Base-by-base conservation (phyloP, 2,797 vertebrate species). In the Cacajao melanocephalus region DNA sequence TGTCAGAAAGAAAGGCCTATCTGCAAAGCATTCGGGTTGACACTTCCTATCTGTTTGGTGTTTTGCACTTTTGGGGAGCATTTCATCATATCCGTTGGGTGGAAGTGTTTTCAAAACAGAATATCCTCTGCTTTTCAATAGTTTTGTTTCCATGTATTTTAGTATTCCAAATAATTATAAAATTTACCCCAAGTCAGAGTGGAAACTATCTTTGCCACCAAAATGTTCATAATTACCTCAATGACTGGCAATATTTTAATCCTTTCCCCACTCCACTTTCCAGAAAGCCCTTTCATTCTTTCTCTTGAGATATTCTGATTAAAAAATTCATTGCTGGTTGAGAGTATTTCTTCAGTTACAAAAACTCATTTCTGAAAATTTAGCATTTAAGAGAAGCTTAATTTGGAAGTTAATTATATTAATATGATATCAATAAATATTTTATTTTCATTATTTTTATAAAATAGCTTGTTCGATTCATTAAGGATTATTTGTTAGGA, bases 331-430 rank as follows among this genome's bases (percentile, higher is more conserved):
- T 88, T 93, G 26, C 24, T 52, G 28, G 24, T 75, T 4, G 24
- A 46, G 28, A 24, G 8, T 82, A n/a, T 73, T 96, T 91, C 64
- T 92, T 64, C 33, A 89, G 28, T 83, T 91, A 39, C 5, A 93
- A 48, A 93, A 95, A 57, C 50, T 75, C 11, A 81, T 84, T 94
- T 89, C 41, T 75, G 92, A 89, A 94, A 96, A 95, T 78, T 78
- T 67, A 73, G 8, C 55, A 26, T 88, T 83, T 84, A 89, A 89
- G 57, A 93, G 64, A 84, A 87, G 20, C 33, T 76, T 94, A 93
- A 72, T 87, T 57, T 93, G 20, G 33, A 95, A 83, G 61, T 86
- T 93, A 94, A 50, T 96, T 96, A 30, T 92, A 3, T 83, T 95
- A 93, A 58, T 88, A 72, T 39, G 46, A 44, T 89, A 84, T 79